Conservation (phyloP, 2,797 vertebrate genomes). For the Danionella dracula region DNA sequence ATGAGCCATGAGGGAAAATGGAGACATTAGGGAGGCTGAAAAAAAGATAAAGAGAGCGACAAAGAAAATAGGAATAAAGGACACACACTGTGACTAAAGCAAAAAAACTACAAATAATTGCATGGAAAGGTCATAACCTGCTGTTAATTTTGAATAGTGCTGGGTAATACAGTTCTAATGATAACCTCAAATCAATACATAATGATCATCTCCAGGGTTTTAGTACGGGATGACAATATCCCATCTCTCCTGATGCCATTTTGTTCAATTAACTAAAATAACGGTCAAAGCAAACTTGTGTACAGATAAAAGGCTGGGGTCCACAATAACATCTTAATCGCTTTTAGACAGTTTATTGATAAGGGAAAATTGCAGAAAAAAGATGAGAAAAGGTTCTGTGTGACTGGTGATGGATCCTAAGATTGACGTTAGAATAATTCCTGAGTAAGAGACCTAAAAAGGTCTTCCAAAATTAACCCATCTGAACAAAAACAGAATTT, state of each 20-base stretch:
- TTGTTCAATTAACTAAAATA: conserved; percentile 14
- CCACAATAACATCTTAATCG: conserved; percentile 2
- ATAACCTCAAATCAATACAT: conserved; percentile 38
- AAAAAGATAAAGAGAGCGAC: not conserved
- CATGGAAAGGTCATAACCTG: conserved; percentile 21
- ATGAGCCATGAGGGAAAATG: not conserved
- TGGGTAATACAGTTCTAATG: conserved; percentile 13
- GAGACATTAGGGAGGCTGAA: not conserved
- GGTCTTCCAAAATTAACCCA: too few relatives aligned
- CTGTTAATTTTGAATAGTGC: conserved; percentile 16
- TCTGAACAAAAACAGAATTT: too few relatives aligned
- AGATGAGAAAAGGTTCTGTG: too few relatives aligned
- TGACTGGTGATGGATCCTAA: too few relatives aligned
- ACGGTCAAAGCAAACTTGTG: not conserved
- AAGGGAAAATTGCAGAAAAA: too few relatives aligned
- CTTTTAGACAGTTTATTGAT: too few relatives aligned
- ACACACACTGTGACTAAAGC: not conserved
- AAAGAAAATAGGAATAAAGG: not conserved
- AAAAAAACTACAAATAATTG: conserved; percentile 9
- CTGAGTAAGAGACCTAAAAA: too few relatives aligned
- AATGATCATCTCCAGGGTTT: conserved; percentile 33
- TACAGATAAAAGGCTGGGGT: not conserved
- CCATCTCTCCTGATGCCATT: conserved; percentile 18
- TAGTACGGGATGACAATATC: not conserved
- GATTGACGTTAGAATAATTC: too few relatives aligned